A percentile compares a stretch with the other conserved stretches of the same genome.
phyloP scores from a whole-genome alignment of 2,888 invertebrate species.

The Arge pagana region DNA sequence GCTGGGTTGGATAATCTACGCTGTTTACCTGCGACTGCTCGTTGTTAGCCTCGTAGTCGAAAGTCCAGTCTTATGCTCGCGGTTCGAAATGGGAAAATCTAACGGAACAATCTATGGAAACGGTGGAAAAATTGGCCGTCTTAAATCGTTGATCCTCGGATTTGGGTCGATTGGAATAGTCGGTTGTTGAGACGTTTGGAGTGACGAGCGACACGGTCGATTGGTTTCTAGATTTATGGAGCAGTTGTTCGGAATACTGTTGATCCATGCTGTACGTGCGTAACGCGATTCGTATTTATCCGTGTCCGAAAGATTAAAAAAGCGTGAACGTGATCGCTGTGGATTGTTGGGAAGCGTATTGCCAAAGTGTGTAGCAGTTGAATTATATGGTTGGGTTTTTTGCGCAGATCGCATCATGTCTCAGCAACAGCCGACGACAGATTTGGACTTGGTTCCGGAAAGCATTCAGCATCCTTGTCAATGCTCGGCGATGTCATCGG shows the following conservation, averaged over 20 bases:
- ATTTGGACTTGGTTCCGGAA: conserved; percentile 34
- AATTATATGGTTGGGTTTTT: no score
- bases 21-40: no score
- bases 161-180: background rate
- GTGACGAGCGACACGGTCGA: background rate
- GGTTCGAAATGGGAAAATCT: no score
- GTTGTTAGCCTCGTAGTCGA: background rate
- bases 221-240: conserved; percentile 2
- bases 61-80: background rate
- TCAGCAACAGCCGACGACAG: conserved; percentile 36
- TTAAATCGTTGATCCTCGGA: no score
- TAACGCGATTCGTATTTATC: no score
- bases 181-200: background rate
- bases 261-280: conserved; percentile 4
- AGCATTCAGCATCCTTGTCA: conserved; percentile 40
- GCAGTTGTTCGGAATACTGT: background rate
- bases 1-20: no score
- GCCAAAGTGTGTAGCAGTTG: no score
- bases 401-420: conserved; percentile 40
- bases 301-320: no score
- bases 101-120: no score
- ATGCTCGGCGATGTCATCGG: conserved; percentile 39
- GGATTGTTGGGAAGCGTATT: no score
- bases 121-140: no score
- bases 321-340: no score